These are phyloP conservation scores for Paedocypris micromegethes DNA, from an alignment of 2,797 vertebrate species.

Conservation along the genomic window DNA sequence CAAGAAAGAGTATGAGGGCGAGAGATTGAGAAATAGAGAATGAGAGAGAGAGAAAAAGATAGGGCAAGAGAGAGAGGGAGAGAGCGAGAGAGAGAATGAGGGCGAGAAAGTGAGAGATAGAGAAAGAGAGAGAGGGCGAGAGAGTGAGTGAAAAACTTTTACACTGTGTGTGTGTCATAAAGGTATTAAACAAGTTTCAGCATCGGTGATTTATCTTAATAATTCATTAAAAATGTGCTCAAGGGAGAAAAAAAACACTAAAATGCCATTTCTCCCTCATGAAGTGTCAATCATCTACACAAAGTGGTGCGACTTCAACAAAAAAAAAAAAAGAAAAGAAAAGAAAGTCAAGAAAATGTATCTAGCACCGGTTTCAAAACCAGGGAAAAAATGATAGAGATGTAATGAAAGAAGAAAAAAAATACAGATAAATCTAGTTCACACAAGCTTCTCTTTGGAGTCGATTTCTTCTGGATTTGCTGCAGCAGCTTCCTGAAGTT, in stretches of 20 bases:
- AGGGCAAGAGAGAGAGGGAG: too few species aligned
- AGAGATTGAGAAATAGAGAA: slow-evolving; percentile 21
- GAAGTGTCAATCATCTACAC: too few species aligned
- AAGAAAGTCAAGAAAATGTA: too few species aligned
- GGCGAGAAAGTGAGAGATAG: slow-evolving; percentile 32
- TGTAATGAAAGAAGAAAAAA: too few species aligned
- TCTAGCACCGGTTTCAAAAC: too few species aligned
- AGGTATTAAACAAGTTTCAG: slow-evolving; percentile 41
- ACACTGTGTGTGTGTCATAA: slow-evolving; percentile 33
- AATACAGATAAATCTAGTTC: too few species aligned
- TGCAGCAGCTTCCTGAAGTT: slow-evolving; percentile 30
- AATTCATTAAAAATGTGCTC: slow-evolving; percentile 28
- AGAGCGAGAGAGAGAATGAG: too few species aligned
- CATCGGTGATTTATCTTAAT: slow-evolving; percentile 28
- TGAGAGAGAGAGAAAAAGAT: too few species aligned
- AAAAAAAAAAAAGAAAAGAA: too few species aligned
- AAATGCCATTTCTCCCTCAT: neutral
- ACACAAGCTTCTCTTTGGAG: neutral
- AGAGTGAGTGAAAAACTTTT: neutral
- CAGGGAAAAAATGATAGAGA: too few species aligned
- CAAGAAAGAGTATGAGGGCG: slow-evolving; percentile 48
- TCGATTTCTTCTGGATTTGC: slow-evolving; percentile 32
- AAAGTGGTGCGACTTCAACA: too few species aligned
- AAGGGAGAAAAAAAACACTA: slow-evolving; percentile 8
- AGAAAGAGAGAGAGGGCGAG: slow-evolving; percentile 31